Conservation (phyloP, 1,140 invertebrate genomes). For the Drosophila kepulauana region DNA sequence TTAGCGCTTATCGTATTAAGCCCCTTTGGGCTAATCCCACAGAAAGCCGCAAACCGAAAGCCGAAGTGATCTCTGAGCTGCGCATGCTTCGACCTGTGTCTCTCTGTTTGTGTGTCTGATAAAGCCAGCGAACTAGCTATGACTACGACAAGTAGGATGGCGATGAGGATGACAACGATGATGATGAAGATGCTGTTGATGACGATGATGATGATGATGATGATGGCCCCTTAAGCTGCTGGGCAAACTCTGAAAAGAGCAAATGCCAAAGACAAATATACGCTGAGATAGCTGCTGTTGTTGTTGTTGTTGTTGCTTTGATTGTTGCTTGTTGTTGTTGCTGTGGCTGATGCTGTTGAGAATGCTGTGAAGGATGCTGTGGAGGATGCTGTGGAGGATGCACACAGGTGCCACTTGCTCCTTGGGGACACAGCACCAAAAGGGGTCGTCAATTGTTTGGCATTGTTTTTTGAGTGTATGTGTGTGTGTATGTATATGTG, state of each 20-base stretch:
- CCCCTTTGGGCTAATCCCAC: constrained; percentile 24
- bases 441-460: constrained; percentile 66
- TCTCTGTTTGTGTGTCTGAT: constrained; percentile 12
- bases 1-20: constrained; percentile 45
- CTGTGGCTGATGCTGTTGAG: too few species aligned
- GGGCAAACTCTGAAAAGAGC: constrained; percentile 41
- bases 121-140: constrained; percentile 6
- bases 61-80: constrained; percentile 7
- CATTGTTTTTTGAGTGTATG: constrained; percentile 54
- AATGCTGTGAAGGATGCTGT: background rate
- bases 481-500: too few species aligned
- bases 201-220: constrained; percentile 20
- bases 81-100: constrained; percentile 43
- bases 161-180: constrained; percentile 8
- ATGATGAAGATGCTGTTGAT: constrained; percentile 13
- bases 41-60: background rate
- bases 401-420: constrained; percentile 72
- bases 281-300: constrained; percentile 13
- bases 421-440: constrained; percentile 23
- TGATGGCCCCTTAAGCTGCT: constrained; percentile 44
- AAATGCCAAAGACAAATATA: constrained; percentile 73
- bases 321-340: too few species aligned
- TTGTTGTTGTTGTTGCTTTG: too few species aligned
- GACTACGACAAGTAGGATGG: constrained; percentile 15
- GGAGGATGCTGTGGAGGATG: constrained; percentile 1